phyloP scores from a whole-genome alignment of 2,797 vertebrate genomes.

The Parauchenoglanis ngamensis region DNA sequence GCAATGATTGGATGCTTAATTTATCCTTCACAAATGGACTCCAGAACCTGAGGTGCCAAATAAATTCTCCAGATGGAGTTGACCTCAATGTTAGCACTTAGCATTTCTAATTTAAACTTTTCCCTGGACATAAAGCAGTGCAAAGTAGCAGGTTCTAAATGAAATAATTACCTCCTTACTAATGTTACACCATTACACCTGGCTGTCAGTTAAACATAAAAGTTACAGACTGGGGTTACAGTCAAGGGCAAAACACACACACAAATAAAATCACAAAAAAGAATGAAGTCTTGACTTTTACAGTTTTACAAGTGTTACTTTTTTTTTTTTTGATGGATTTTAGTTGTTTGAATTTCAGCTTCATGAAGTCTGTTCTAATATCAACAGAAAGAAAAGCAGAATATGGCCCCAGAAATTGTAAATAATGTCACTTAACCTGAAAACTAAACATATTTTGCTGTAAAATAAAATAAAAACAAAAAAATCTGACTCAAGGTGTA shows the following conservation, averaged over 20 bases:
- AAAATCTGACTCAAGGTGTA: background rate
- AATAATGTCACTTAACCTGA: background rate
- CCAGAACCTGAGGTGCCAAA: too few relatives aligned
- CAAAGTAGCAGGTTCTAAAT: background rate
- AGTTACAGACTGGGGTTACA: background rate
- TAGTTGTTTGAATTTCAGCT: background rate
- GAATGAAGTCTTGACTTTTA: background rate
- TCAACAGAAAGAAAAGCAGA: background rate
- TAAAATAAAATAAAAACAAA: background rate
- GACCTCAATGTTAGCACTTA: slow-evolving; percentile 1
- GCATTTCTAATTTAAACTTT: background rate
- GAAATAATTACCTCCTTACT: background rate
- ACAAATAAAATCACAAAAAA: background rate
- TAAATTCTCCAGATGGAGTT: slow-evolving; percentile 8
- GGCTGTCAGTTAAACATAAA: background rate
- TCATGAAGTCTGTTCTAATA: background rate
- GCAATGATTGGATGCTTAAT: background rate
- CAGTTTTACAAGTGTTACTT: background rate
- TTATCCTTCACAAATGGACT: background rate
- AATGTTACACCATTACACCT: background rate
- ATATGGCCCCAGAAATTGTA: background rate
- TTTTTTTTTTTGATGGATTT: background rate
- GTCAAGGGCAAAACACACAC: background rate
- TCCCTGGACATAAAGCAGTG: background rate
- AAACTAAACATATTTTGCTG: background rate